Evolutionary conservation across 2,797 vertebrate genomes (phyloP), one percentile per base, ranked within the genome.

Genomic region (Platyrinchus mystaceus): DNA sequence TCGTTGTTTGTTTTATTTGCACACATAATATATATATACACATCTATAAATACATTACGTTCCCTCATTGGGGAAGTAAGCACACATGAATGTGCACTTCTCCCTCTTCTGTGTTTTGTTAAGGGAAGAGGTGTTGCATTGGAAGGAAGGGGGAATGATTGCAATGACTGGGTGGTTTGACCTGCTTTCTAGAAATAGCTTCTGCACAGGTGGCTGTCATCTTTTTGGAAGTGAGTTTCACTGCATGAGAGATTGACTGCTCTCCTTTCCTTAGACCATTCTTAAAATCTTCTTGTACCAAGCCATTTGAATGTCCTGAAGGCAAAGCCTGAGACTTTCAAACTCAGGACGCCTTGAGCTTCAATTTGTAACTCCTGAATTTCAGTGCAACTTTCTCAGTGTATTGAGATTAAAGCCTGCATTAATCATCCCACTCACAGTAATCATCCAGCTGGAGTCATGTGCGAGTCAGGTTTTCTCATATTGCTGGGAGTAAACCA

Each of bases 111-210:
- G 9, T 53, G 59, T 60, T 64, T 66, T 71, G 1, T 7, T 66
- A 46, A 27, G 43, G 26, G 28, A 36, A 55, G 34, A 1, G 2
- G 14, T 27, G 27, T 53, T 53, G 20, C 19, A 4, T 32, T 8
- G 32, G 15, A 36, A 79, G 23, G 30, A 60, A 60, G 6, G 28
- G 30, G 22, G 5, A 56, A 32, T 7, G 14, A 36, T 87, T 56
- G 58, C 4, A 3, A 6, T 77, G 15, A 7, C 15, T 1, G 1
- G 12, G 14, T 66, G 17, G 8, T 55, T 87, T 0, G 0, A 46
- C n/a, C 39, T 69, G 19, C 27, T 41, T 39, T 36, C 50, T 50
- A 19, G 62, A 47, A 73, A 34, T 14, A 36, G 16, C 15, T 84
- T 11, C 19, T 55, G n/a, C 16, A 30, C 9, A 5, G 7, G 52